Evolutionary conservation across 2,797 vertebrate genomes (phyloP).

Genomic region (Calcarius lapponicus): DNA sequence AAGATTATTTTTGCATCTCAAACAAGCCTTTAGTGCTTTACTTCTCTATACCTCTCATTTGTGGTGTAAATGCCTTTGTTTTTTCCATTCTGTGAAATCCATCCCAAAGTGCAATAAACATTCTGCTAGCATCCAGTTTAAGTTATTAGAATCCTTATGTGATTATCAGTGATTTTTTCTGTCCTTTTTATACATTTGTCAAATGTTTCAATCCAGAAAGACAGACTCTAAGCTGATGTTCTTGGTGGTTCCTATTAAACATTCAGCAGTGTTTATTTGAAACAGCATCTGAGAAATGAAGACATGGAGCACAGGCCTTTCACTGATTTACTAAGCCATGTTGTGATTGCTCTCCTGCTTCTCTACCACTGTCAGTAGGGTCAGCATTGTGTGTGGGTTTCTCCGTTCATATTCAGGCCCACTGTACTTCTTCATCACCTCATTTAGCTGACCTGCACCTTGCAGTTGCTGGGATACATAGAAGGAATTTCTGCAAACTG

Average conservation of each 20-base stretch:
- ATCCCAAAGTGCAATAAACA: neutral
- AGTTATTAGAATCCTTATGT: neutral
- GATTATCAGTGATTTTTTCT: neutral
- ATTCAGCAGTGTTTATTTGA: neutral
- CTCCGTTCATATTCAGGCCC: neutral
- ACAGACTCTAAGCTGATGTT: neutral
- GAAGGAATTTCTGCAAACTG: neutral
- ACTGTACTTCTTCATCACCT: neutral
- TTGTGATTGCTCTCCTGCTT: neutral
- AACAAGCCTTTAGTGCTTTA: neutral
- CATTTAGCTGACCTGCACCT: neutral
- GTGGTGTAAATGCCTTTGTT: neutral
- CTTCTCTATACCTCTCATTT: neutral
- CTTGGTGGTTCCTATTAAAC: neutral
- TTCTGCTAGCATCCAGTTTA: neutral
- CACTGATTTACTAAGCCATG: neutral
- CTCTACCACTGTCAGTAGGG: neutral
- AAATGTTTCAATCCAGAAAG: neutral
- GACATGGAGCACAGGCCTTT: neutral
- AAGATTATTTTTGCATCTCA: neutral
- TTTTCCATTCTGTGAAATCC: neutral
- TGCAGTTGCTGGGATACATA: neutral
- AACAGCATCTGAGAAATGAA: neutral
- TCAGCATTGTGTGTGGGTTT: neutral
- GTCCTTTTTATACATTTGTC: neutral